Base-by-base conservation (phyloP, 2,888 invertebrate species). In the Oscheius sp. region DNA sequence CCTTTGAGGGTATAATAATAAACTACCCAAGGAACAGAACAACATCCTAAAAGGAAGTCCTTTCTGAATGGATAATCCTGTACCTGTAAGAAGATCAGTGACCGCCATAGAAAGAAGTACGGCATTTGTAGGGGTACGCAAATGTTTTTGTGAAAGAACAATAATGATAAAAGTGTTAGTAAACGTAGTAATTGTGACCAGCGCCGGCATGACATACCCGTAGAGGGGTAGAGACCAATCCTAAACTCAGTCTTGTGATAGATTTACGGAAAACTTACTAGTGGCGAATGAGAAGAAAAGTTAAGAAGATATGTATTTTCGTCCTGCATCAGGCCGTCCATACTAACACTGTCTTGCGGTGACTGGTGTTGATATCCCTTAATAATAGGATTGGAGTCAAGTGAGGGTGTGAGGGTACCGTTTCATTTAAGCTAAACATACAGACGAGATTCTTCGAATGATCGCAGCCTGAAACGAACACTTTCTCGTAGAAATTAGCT, bases 121-220 rank as follows among this genome's bases (percentile, higher is more conserved):
- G 43, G 74, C 74, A 59, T 86, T 86, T 7, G 86, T 87, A 7
- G 86, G 86, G 12, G 87, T 86, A 35, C 86, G 76, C 6, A 86
- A 81, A 69, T 86, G 86, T 43, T 78, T 84, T 58, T 84, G 83
- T 1, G 76, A 79, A 13, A 76, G 58, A 23, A 76, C 74, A 35
- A 71, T 61, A 1, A 74, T 52, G 46, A 86, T 84, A 71, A 86
- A 87, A 13, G 75, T 70, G 69, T 85, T 85, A 6, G 82, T 84
- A 0, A 82, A 56, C 1, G 78, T 76, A 1, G 84, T 84, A 29
- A 84, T 18, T 2, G 72, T 56, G 1, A 83, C 81, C 16, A 83
- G 29, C 12, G 79, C 5, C 9, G 85, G 85, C 79, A 86, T 79
- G 18, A 83, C 23, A 58, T 80, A 84, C 13, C 85, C 85, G 74